Evolutionary conservation across 2,888 invertebrate genomes (phyloP).

Genomic region (Acanthacorydalis orientalis): DNA sequence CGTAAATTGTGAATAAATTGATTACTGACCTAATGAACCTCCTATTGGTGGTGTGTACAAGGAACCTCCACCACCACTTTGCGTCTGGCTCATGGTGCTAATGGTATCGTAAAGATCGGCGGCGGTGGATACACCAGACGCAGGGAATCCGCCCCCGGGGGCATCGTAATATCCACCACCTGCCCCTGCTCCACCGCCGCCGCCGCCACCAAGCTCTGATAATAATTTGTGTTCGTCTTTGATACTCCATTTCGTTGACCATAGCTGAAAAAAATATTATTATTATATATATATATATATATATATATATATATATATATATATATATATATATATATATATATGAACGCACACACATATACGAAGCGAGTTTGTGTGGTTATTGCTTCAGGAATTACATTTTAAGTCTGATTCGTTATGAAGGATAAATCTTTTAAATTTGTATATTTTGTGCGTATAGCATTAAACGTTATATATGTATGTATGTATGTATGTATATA

Average conservation of each 20-base stretch:
- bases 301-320: too few species aligned
- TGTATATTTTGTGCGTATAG: too few species aligned
- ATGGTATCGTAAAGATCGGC: slow-evolving; percentile 48
- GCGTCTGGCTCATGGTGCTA: slow-evolving; percentile 56
- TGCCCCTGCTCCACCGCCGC: slow-evolving; percentile 20
- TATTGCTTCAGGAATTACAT: too few species aligned
- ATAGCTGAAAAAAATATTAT: slow-evolving; percentile 35
- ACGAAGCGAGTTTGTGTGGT: not conserved
- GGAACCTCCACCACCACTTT: slow-evolving; percentile 32
- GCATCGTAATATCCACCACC: slow-evolving; percentile 38
- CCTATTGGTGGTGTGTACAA: slow-evolving; percentile 67
- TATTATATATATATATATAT: not conserved
- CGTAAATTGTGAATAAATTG: not conserved
- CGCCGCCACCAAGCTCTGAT: slow-evolving; percentile 53
- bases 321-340: too few species aligned
- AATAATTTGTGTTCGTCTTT: slow-evolving; percentile 81
- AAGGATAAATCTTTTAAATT: too few species aligned
- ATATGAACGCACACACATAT: too few species aligned
- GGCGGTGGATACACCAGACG: slow-evolving; percentile 33
- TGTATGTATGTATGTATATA: too few species aligned
- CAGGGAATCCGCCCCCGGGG: slow-evolving; percentile 32
- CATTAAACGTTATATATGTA: too few species aligned
- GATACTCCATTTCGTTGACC: slow-evolving; percentile 80
- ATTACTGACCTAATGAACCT: slow-evolving; percentile 43
- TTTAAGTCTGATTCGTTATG: too few species aligned